Evolutionary conservation across 2,888 invertebrate genomes (phyloP).

Genomic region (Coelinius sp.): DNA sequence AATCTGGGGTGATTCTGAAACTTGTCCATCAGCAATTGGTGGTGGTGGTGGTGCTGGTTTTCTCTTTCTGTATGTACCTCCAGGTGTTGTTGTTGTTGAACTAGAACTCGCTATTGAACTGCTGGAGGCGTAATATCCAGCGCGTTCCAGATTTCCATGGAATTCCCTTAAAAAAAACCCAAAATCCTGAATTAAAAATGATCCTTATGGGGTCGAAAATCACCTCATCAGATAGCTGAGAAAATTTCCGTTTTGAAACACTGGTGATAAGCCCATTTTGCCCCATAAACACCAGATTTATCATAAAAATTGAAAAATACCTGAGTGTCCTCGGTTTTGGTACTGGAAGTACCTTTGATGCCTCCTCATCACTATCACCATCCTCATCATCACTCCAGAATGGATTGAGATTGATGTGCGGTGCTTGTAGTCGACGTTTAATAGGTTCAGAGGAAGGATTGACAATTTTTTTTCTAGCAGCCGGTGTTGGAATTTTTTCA

Average conservation of each 20-base stretch:
- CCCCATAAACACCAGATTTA: background rate
- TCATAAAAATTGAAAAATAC: constrained; percentile 57
- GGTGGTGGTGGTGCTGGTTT: constrained; percentile 80
- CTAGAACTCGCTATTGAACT: constrained; percentile 69
- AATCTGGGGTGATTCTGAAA: background rate
- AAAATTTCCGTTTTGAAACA: no score
- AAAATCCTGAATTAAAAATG: no score
- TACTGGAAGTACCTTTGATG: constrained; percentile 62
- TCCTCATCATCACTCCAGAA: constrained; percentile 83
- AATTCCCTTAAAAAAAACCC: constrained; percentile 52
- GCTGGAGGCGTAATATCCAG: constrained; percentile 67
- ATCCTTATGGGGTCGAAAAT: no score
- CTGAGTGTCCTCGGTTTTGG: constrained; percentile 72
- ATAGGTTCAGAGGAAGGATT: constrained; percentile 45
- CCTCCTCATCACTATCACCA: constrained; percentile 51
- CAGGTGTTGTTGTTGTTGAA: constrained; percentile 70
- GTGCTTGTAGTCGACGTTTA: constrained; percentile 70
- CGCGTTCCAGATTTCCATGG: constrained; percentile 64
- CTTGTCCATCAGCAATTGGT: constrained; percentile 34
- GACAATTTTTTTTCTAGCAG: constrained; percentile 48
- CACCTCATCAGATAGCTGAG: no score
- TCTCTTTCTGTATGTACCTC: constrained; percentile 76
- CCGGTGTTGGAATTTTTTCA: constrained; percentile 67
- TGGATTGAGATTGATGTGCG: constrained; percentile 77
- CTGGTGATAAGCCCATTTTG: no score